Base-by-base conservation (phyloP, 1,140 invertebrate species). In the Oncopodura yosiiana region DNA sequence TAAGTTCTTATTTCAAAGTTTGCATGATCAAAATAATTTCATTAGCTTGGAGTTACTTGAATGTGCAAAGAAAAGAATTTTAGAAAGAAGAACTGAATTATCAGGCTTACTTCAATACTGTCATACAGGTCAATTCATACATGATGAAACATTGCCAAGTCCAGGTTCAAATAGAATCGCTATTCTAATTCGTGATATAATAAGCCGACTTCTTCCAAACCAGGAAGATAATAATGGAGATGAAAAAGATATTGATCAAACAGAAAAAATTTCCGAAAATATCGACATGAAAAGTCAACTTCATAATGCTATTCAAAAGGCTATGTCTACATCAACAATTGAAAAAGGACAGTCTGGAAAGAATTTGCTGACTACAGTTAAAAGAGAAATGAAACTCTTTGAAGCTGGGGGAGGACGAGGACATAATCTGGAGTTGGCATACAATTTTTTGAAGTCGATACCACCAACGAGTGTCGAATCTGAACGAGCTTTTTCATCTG, bases 381-480 rank as follows among this genome's bases (percentile, higher is more conserved):
- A 49, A 24, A 49, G 19, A 36, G 46, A 49, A 36, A 34, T 49
- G 30, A 30, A 34, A 5, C 46, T 49, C 32, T 36, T 49, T 19
- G 6, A 49, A 16, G 46, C 8, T 4, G 30, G 27, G 3, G 46
- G 46, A 34, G n/a, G 14, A 14, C 27, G 46, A 34, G 46, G 46
- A 49, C 9, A 3, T 12, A 4, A 49, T 32, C 19, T 49, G 16
- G 27, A 49, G 14, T 14, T 30, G 9, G 46, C 19, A n/a, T 49
- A 36, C 21, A 14, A 49, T 6, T 30, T 14, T 26, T 36, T 49
- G 16, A 30, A 16, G 8, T 12, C 27, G 8, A 49, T 49, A 42
- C 27, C 16, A 11, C 46, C 46, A 9, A 16, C 46, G 4, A 49
- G 46, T 27, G 46, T 49, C 5, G 46, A 49, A 49, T 36, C 46